These are phyloP conservation scores for Margaritifera margaritifera DNA, from an alignment of 2,888 invertebrate species.

Conservation along the genomic window DNA sequence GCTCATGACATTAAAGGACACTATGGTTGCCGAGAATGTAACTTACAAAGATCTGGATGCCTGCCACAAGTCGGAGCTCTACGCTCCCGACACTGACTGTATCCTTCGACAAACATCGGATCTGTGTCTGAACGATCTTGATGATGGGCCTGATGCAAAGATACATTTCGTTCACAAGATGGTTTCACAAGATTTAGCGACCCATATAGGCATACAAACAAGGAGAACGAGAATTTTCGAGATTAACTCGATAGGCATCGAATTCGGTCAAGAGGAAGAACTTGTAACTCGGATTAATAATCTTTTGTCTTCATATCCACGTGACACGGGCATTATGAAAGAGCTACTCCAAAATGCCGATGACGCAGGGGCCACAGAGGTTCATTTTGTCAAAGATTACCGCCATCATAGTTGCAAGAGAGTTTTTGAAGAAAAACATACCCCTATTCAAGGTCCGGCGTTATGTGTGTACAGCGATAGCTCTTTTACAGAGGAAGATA, in stretches of 20 bases:
- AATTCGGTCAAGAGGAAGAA: constrained; percentile 67
- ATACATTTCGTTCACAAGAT: constrained; percentile 39
- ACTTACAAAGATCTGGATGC: constrained; percentile 14
- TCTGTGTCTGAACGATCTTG: constrained; percentile 53
- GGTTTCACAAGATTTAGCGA: constrained; percentile 54
- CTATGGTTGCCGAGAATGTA: constrained; percentile 1
- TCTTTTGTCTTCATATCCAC: constrained; percentile 62
- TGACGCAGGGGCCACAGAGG: constrained; percentile 65
- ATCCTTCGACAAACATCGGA: constrained; percentile 30
- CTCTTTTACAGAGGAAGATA: constrained; percentile 47
- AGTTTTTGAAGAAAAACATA: constrained; percentile 45
- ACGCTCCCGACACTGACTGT: constrained; percentile 46
- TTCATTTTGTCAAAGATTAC: constrained; percentile 63
- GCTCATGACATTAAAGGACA: constrained; percentile 17
- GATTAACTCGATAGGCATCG: constrained; percentile 24
- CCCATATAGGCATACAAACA: constrained; percentile 47
- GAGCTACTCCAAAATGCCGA: constrained; percentile 69
- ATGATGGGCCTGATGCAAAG: constrained; percentile 38
- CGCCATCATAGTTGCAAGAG: constrained; percentile 33
- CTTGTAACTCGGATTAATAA: constrained; percentile 60
- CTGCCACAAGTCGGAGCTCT: constrained; percentile 24
- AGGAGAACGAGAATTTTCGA: constrained; percentile 22
- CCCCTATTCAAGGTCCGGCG: constrained; percentile 55
- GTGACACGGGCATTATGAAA: constrained; percentile 64
- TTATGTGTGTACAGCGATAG: constrained; percentile 55